Evolutionary conservation across 2,888 invertebrate species (phyloP).

Genomic region (Aporophyla nigra): DNA sequence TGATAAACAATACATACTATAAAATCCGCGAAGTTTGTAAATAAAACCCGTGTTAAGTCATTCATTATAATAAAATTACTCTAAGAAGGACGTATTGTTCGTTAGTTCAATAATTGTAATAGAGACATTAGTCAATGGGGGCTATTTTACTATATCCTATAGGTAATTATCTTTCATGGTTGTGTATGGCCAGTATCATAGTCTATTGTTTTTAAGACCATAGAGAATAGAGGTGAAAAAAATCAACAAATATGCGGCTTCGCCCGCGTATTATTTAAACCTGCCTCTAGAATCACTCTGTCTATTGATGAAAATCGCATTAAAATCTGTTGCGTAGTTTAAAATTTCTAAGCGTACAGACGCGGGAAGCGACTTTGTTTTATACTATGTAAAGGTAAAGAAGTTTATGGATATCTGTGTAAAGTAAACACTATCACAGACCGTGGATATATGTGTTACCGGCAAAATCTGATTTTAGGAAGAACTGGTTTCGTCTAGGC

Average conservation of each 20-base stretch:
- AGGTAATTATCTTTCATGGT: neutral
- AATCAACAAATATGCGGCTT: neutral
- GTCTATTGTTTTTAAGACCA: neutral
- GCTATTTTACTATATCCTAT: neutral
- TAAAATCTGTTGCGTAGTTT: no score
- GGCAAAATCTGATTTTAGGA: no score
- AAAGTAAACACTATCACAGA: neutral
- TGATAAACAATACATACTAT: slow-evolving; percentile 10
- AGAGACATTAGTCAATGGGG: neutral
- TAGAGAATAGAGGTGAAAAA: neutral
- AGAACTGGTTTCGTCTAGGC: no score
- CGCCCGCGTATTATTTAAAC: no score
- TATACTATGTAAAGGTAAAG: no score
- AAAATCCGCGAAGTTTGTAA: slow-evolving; percentile 12
- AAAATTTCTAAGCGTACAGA: no score
- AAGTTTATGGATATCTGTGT: neutral
- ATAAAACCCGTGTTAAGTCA: neutral
- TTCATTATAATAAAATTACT: neutral
- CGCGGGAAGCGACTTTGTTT: no score
- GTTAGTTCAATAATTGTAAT: neutral
- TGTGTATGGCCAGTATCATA: no score
- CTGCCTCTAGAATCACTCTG: no score
- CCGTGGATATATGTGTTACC: no score
- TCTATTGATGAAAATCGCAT: no score
- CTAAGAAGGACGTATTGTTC: neutral